These are phyloP conservation scores for Parnassius smintheus DNA, from an alignment of 2,888 invertebrate genomes.

Conservation along the genomic window DNA sequence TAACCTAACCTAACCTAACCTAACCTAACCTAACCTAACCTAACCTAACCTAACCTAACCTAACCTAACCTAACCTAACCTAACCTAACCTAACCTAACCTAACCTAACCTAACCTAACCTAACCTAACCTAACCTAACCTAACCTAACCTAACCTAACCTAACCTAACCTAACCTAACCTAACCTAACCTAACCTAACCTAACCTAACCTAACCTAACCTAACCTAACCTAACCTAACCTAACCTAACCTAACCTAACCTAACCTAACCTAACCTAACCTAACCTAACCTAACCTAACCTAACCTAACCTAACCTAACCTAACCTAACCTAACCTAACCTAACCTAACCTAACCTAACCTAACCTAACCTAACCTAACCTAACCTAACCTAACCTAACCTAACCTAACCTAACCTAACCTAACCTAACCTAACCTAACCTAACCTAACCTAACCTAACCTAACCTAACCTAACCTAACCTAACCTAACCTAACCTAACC, in stretches of 20 bases:
- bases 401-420: too few species aligned
- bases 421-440: too few species aligned
- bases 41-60: conserved; percentile 29
- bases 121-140: conserved; percentile 5
- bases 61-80: conserved; percentile 26
- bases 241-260: conserved; percentile 27
- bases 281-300: too few species aligned
- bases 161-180: conserved; percentile 5
- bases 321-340: too few species aligned
- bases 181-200: conserved; percentile 5
- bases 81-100: conserved; percentile 26
- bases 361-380: too few species aligned
- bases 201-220: conserved; percentile 20
- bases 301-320: too few species aligned
- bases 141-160: conserved; percentile 5
- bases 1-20: conserved; percentile 28
- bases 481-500: too few species aligned
- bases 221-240: conserved; percentile 35
- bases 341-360: too few species aligned
- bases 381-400: too few species aligned
- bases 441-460: too few species aligned
- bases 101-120: conserved; percentile 23
- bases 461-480: too few species aligned
- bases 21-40: conserved; percentile 27
- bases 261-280: too few species aligned